These are phyloP conservation scores for Lophochroa leadbeateri DNA, from an alignment of 2,113 vertebrate genomes.

Conservation along the genomic window DNA sequence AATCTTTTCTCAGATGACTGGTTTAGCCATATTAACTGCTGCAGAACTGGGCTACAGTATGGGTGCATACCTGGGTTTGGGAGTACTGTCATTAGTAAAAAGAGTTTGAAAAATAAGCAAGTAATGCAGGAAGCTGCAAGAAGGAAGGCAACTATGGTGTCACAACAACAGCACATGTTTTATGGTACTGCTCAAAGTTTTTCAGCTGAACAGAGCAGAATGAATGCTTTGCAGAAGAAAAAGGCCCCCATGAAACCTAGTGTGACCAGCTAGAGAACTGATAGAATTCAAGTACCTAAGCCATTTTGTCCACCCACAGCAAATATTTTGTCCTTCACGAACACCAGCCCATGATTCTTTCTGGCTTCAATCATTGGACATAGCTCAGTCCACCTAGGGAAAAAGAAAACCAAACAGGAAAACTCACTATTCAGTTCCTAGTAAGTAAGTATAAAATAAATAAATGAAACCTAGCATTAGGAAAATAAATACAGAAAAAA, in stretches of 20 bases:
- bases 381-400: constrained; percentile 90
- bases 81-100: background rate
- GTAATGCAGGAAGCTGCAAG: background rate
- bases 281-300: constrained; percentile 77
- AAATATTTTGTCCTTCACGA: constrained; percentile 96
- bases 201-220: background rate
- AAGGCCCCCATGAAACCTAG: background rate
- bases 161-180: background rate
- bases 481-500: background rate
- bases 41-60: background rate
- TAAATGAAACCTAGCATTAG: background rate
- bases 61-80: background rate
- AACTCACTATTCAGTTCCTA: background rate
- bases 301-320: constrained; percentile 94
- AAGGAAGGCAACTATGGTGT: background rate
- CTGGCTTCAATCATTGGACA: constrained; percentile 94
- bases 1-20: background rate
- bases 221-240: background rate
- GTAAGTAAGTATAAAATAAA: background rate
- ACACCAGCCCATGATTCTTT: constrained; percentile 95
- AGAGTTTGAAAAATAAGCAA: background rate
- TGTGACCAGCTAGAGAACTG: background rate
- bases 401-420: background rate
- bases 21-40: background rate
- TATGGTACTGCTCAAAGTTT: background rate